Percentiles rank a stretch among this genome's conserved stretches.
Evolutionary conservation across 1,140 invertebrate genomes (phyloP).

Genomic region (Sycophila sp.): DNA sequence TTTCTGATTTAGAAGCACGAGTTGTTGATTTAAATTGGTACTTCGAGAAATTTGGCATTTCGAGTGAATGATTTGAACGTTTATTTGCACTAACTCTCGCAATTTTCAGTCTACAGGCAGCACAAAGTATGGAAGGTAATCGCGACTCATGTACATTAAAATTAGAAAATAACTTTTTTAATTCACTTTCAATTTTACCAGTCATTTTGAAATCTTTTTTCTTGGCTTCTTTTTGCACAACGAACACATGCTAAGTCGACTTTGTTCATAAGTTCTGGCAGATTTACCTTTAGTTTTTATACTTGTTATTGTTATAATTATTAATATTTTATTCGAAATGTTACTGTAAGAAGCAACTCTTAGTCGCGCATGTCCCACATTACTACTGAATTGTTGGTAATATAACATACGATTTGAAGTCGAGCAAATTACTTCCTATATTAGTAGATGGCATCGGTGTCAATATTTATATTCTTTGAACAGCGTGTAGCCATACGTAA

Average conservation of each 20-base stretch:
- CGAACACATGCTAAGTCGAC: background rate
- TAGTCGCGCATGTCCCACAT: no score
- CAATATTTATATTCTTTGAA: no score
- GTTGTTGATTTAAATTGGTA: background rate
- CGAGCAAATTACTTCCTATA: no score
- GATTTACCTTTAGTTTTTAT: background rate
- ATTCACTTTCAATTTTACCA: background rate
- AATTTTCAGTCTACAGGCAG: background rate
- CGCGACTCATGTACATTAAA: background rate
- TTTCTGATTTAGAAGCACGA: background rate
- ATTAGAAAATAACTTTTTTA: conserved; percentile 1
- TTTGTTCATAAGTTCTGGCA: background rate
- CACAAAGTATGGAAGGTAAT: conserved; percentile 2
- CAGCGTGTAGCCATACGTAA: no score
- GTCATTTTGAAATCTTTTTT: background rate
- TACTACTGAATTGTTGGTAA: no score
- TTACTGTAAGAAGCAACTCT: no score
- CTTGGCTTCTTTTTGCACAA: background rate
- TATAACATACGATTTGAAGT: no score
- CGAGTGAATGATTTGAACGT: background rate
- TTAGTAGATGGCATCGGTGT: no score
- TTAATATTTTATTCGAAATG: no score
- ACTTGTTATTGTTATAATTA: no score
- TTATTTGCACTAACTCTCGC: background rate
- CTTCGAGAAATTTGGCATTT: background rate